Conservation (phyloP, 2,888 invertebrate species). For the Drosophila colorata region DNA sequence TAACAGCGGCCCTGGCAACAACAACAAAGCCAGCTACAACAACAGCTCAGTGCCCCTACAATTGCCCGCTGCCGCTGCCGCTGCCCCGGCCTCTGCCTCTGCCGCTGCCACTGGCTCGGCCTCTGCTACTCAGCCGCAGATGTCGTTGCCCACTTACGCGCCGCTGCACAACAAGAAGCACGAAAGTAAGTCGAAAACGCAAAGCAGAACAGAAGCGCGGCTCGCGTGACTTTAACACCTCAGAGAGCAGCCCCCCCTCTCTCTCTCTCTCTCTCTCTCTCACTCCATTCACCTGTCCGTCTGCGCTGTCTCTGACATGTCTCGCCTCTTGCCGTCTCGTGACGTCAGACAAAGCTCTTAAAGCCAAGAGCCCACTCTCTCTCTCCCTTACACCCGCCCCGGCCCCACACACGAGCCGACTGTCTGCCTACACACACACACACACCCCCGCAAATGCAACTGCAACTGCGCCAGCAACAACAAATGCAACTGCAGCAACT, state of each 20-base stretch:
- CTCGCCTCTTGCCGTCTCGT: conserved; percentile 38
- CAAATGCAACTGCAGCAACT: conserved; percentile 33
- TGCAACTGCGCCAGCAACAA: conserved; percentile 30
- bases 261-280: too few species aligned
- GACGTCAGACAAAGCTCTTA: conserved; percentile 66
- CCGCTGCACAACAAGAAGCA: conserved; percentile 67
- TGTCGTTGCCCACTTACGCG: conserved; percentile 52
- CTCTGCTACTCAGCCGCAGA: conserved; percentile 37
- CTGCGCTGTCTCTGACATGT: conserved; percentile 23
- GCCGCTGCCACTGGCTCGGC: conserved; percentile 19
- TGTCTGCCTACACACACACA: conserved; percentile 21
- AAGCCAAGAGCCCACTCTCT: conserved; percentile 14
- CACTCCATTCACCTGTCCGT: not conserved
- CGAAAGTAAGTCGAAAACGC: conserved; percentile 66
- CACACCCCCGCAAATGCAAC: conserved; percentile 27
- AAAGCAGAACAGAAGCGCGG: conserved; percentile 20
- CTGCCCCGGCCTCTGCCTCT: conserved; percentile 16
- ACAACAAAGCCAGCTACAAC: conserved; percentile 44
- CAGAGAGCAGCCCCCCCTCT: not conserved
- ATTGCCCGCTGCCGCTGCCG: conserved; percentile 26
- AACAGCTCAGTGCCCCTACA: conserved; percentile 31
- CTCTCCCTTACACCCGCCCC: not conserved
- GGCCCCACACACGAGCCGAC: conserved; percentile 8
- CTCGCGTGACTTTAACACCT: conserved; percentile 50
- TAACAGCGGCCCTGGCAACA: conserved; percentile 71